Evolutionary conservation across 2,888 invertebrate genomes (phyloP), one percentile per base, ranked within the genome.

Genomic region (Tachina fera): DNA sequence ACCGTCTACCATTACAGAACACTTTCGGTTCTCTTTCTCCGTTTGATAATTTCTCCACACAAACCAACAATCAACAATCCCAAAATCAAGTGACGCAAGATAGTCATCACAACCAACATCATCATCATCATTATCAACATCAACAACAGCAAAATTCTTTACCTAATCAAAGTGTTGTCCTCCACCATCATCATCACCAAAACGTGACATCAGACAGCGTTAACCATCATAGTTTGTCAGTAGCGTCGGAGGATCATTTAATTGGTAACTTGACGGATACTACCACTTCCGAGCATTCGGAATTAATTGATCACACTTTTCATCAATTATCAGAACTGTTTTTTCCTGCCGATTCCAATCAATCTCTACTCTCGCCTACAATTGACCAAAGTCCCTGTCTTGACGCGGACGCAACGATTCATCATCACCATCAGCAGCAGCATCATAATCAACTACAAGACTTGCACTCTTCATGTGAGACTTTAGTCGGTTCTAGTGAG

Each of bases 1-100:
- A 88, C 88, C 84, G 88, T 89, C 87, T 90, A 84, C 83, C 88
- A 83, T 92, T 92, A 86, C 91, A 93, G 92, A 92, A 89, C 92
- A 91, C 93, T 89, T 93, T 93, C 89, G 91, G 92, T 92, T 92
- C 92, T 89, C 90, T 92, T 89, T 91, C 93, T 91, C 91, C 93
- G 89, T 92, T 93, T 87, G 93, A 93, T 89, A 92, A 91, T 88
- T 92, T 92, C 86, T 90, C 92, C 88, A 89, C 92, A 87, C 92
- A 92, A 90, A 88, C 87, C 19, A 84, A 67, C 75, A 72, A 87
- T 75, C 90, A 90, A 77, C 90, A 92, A 61, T 91, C 91, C 51
- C 91, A 91, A 72, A n/a, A 84, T 80, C 49, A 88, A 87, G 19
- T 90, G 63, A 88, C 89, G 0, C 89, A 81, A 63, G 91, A 87